A percentile compares a stretch with the other conserved stretches of the same genome.
Conservation (phyloP, 1,140 invertebrate species). For the Heliothis virescens region DNA sequence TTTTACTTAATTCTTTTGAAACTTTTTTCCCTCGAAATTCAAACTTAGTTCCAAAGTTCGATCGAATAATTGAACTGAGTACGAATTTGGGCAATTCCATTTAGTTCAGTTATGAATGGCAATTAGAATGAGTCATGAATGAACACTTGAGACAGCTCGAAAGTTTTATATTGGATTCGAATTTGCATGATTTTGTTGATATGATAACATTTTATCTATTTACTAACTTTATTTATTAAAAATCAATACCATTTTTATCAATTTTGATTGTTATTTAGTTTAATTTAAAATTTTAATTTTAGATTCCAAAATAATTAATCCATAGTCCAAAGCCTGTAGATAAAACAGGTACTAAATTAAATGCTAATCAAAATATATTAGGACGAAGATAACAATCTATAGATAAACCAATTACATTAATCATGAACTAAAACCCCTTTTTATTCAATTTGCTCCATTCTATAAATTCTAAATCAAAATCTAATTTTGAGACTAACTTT, state of each 20-base stretch:
- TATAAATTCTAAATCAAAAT: neutral
- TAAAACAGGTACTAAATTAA: neutral
- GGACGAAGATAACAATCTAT: neutral
- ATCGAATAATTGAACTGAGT: neutral
- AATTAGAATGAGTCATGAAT: constrained; percentile 9
- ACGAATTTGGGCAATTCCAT: neutral
- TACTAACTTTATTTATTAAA: neutral
- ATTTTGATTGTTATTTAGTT: neutral
- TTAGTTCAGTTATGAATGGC: constrained; percentile 12
- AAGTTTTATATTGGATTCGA: constrained; percentile 7
- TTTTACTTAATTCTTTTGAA: neutral
- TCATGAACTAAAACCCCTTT: neutral
- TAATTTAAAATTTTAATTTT: too few species aligned
- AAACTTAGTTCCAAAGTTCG: neutral
- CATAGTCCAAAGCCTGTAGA: too few species aligned
- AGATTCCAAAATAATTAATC: too few species aligned
- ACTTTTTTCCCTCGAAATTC: constrained; percentile 1
- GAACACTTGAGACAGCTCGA: constrained; percentile 17
- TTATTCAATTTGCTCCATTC: neutral
- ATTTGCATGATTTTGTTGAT: constrained; percentile 7
- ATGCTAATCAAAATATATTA: neutral
- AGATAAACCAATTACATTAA: neutral
- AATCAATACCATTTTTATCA: neutral
- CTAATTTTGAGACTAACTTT: constrained; percentile 1
- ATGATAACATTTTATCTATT: neutral